These are phyloP conservation scores for Oligia strigilis DNA, from an alignment of 2,888 invertebrate genomes.

Conservation along the genomic window DNA sequence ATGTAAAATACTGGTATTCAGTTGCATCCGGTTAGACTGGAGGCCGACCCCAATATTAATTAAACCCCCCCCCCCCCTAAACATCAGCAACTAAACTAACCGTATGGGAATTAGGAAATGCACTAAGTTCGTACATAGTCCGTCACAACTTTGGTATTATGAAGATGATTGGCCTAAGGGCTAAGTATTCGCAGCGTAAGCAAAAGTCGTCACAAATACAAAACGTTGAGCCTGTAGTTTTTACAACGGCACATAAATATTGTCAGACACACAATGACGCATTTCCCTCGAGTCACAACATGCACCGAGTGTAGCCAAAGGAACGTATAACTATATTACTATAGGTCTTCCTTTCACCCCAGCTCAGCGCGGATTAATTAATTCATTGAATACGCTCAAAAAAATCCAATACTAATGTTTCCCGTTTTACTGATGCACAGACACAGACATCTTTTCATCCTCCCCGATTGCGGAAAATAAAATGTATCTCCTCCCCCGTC, in stretches of 20 bases:
- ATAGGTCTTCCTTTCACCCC: slow-evolving; percentile 32
- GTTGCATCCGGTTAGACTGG: too few relatives aligned
- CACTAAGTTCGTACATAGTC: too few relatives aligned
- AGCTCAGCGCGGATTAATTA: slow-evolving; percentile 56
- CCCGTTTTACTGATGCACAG: slow-evolving; percentile 54
- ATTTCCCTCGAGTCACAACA: slow-evolving; percentile 36
- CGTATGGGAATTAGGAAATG: not conserved
- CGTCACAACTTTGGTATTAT: not conserved
- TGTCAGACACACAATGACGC: slow-evolving; percentile 43
- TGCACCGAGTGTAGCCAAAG: slow-evolving; percentile 7
- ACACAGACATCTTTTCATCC: slow-evolving; percentile 63
- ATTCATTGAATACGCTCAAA: slow-evolving; percentile 61
- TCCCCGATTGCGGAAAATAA: slow-evolving; percentile 63
- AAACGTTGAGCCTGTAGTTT: slow-evolving; percentile 11
- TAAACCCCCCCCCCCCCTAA: too few relatives aligned
- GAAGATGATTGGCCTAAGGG: not conserved
- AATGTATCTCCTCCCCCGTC: slow-evolving; percentile 62
- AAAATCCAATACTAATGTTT: slow-evolving; percentile 62
- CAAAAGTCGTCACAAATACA: slow-evolving; percentile 1
- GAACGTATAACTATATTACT: slow-evolving; percentile 5
- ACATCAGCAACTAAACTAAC: not conserved
- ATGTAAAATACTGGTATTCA: too few relatives aligned
- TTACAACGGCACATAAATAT: slow-evolving; percentile 38
- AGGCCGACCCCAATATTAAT: too few relatives aligned
- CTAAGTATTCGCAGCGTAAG: not conserved